Evolutionary conservation across 2,888 invertebrate species (phyloP).

Genomic region (Horisme vitalbata): DNA sequence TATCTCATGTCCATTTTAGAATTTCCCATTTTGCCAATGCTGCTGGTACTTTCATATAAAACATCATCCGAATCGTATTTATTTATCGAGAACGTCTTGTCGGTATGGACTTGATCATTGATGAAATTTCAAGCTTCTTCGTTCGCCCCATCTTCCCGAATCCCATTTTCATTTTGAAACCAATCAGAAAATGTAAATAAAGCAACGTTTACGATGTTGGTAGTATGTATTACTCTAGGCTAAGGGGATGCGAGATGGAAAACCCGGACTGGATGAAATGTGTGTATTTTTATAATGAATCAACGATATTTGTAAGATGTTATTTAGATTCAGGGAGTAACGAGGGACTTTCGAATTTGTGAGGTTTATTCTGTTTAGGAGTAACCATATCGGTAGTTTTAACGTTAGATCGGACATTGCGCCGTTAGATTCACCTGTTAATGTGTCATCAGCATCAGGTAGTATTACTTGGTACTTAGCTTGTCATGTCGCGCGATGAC

Average conservation of each 20-base stretch:
- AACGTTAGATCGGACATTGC: slow-evolving; percentile 54
- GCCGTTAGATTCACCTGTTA: slow-evolving; percentile 78
- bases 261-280: slow-evolving; percentile 56
- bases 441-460: slow-evolving; percentile 78
- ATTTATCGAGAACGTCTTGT: slow-evolving; percentile 17
- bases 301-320: slow-evolving; percentile 71
- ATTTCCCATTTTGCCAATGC: slow-evolving; percentile 39
- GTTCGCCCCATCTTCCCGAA: slow-evolving; percentile 56
- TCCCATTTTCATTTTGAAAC: slow-evolving; percentile 50
- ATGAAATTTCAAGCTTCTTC: slow-evolving; percentile 77
- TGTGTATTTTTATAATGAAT: slow-evolving; percentile 78
- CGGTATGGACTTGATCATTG: slow-evolving; percentile 63
- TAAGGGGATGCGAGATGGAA: slow-evolving; percentile 62
- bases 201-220: slow-evolving; percentile 62
- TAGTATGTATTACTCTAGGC: slow-evolving; percentile 62
- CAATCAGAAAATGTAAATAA: slow-evolving; percentile 77
- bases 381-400: slow-evolving; percentile 75
- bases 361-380: slow-evolving; percentile 62
- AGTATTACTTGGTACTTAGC: slow-evolving; percentile 77
- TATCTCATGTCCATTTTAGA: slow-evolving; percentile 29
- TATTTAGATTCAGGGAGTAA: slow-evolving; percentile 54
- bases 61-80: slow-evolving; percentile 24
- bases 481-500: slow-evolving; percentile 71
- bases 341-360: slow-evolving; percentile 64
- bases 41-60: slow-evolving; percentile 45